Evolutionary conservation across 2,113 vertebrate species (phyloP), one percentile per base, ranked within the genome.

Genomic region (Pterophyllum scalare): DNA sequence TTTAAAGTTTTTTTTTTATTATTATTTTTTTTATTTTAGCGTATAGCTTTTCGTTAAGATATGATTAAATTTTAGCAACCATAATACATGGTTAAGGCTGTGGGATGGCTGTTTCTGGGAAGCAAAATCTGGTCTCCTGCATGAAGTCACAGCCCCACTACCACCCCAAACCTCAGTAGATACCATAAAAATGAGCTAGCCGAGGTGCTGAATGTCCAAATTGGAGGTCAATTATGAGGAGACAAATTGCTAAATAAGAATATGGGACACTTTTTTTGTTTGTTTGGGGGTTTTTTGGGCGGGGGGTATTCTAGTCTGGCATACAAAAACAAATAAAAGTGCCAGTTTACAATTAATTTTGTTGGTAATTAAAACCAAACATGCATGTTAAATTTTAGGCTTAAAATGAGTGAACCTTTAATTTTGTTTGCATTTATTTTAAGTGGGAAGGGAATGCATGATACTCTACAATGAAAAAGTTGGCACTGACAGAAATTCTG

Each of bases 401-500:
- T 31, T 33, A 4, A 58, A 62, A 46, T 26, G 0, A 15, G 24
- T 17, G n/a, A 59, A 33, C 7, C 28, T 52, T 40, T 62, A 7
- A 40, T 59, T 76, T 52, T 61, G 9, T n/a, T 31, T 0, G 52
- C 75, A 4, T 17, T 6, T 49, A 33, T 77, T 59, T 67, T 28
- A 17, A 38, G 31, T 2, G 6, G 13, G 3, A 59, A 13, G 64
- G 38, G 13, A 17, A 70, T 31, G 12, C 54, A 24, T 60, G 9
- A 0, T 70, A 1, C 10, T 46, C 65, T 70, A 31, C 24, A 81
- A 33, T 3, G 9, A 5, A 40, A 61, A 33, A 19, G 59, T 40
- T 85, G 70, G 72, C 65, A 86, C 15, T 38, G 52, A 26, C 15
- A 67, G 26, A 77, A 60, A 72, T 49, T 35, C 17, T 46, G 75